Base-by-base conservation (phyloP, 2,113 vertebrate species). In the Amia ocellicauda region DNA sequence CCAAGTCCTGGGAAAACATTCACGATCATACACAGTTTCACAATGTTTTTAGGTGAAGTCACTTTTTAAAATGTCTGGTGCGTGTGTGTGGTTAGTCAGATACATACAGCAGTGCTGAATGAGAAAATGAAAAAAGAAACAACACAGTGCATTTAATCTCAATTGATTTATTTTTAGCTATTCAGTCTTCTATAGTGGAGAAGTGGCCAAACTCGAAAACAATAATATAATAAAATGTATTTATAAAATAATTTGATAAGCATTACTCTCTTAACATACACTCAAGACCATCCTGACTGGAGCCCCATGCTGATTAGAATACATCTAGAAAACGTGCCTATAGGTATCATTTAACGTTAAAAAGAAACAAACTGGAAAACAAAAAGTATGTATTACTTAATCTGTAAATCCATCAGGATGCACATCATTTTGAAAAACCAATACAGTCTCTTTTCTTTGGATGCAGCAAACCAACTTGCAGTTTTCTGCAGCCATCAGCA, bases 211-310 rank as follows among this genome's bases (percentile, higher is more conserved):
- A 64, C 66, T 77, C 56, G 40, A 79, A 82, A 79, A 66, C 51
- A 36, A 74, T 80, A 72, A 17, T 73, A 75, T 72, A 75, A 84
- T 83, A 82, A 77, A 83, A 80, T 84, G 73, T 51, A n/a, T 74
- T 80, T 74, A 64, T 28, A 81, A 74, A 85, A 83, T 4, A 4
- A 45, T n/a, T 40, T 24, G 43, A 11, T 58, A 41, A 47, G 31
- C 10, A 27, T 27, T 7, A 4, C 36, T 20, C 14, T 43, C 40
- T 10, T 26, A 26, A 45, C 14, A 24, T 58, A 58, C 29, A 20
- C 14, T 14, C 11, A 43, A 10, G 20, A 16, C 11, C 23, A n/a
- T 14, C n/a, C n/a, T 3, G 22, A 3, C 41, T 10, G 31, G 24
- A 7, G 23, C 41, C 36, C n/a, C 41, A 26, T 27, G 40, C 22